Evolutionary conservation across 2,797 vertebrate species (phyloP).

Genomic region (Notamacropus eugenii): DNA sequence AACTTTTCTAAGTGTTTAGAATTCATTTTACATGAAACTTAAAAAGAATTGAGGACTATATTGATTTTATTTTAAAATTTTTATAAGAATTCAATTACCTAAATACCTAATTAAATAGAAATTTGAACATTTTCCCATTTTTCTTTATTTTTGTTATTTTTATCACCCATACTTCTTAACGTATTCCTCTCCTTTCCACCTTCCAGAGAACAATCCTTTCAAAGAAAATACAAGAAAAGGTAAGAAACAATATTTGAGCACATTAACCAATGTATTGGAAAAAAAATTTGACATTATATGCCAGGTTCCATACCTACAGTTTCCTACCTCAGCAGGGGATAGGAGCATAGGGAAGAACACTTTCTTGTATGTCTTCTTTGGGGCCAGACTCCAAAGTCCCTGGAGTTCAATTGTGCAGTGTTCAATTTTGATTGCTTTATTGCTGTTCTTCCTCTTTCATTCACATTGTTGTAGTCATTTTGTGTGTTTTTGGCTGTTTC

Average conservation of each 20-base stretch:
- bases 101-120: background rate
- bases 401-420: too few relatives aligned
- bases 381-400: too few relatives aligned
- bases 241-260: background rate
- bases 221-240: background rate
- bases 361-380: too few relatives aligned
- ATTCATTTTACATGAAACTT: slow-evolving; percentile 35
- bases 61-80: background rate
- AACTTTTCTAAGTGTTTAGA: slow-evolving; percentile 41
- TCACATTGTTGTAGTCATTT: too few relatives aligned
- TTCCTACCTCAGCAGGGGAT: too few relatives aligned
- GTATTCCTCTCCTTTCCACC: background rate
- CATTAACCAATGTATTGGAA: background rate
- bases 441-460: too few relatives aligned
- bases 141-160: background rate
- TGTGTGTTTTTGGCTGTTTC: too few relatives aligned
- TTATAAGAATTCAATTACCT: background rate
- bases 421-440: too few relatives aligned
- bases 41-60: background rate
- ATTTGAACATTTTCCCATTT: background rate
- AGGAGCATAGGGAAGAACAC: too few relatives aligned
- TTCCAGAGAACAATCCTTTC: background rate
- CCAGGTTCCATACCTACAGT: too few relatives aligned
- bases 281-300: too few relatives aligned
- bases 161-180: background rate